phyloP scores from a whole-genome alignment of 1,140 invertebrate species.

The Parasteatoda tepidariorum region DNA sequence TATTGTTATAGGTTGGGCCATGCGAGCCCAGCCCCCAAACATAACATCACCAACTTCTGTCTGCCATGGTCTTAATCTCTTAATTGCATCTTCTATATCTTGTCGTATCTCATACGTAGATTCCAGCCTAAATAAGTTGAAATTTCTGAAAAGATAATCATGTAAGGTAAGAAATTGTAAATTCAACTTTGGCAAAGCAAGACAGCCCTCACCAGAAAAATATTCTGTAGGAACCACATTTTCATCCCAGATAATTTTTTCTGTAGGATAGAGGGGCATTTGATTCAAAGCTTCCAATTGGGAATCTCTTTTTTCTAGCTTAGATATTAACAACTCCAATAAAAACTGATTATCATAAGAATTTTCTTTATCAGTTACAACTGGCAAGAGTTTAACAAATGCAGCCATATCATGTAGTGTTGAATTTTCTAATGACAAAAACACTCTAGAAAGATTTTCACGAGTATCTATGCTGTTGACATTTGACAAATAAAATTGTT shows the following conservation, averaged over 20 bases:
- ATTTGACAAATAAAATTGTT: conserved; percentile 90
- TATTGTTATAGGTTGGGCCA: conserved; percentile 94
- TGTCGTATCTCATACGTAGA: conserved; percentile 99
- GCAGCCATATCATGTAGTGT: conserved; percentile 86
- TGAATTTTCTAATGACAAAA: conserved; percentile 81
- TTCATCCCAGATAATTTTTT: conserved; percentile 99
- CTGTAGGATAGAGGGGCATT: conserved; percentile 98
- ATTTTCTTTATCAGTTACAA: conserved; percentile 76
- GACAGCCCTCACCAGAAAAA: conserved; percentile 92
- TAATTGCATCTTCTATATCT: conserved; percentile 97
- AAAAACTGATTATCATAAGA: conserved; percentile 83
- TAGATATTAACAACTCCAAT: conserved; percentile 84
- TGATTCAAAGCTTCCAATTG: conserved; percentile 96
- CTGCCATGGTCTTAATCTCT: conserved; percentile 92
- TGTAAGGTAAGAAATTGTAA: conserved; percentile 98
- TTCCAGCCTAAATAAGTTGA: conserved; percentile 96
- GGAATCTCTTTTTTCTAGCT: conserved; percentile 89
- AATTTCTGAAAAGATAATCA: conserved; percentile 97
- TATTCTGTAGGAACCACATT: conserved; percentile 98
- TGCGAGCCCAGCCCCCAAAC: conserved; percentile 97
- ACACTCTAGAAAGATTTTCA: conserved; percentile 86
- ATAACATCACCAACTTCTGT: conserved; percentile 87
- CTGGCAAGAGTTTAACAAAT: conserved; percentile 87
- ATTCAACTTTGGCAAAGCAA: conserved; percentile 97
- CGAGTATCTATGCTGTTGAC: conserved; percentile 94